Conservation (phyloP, 2,113 vertebrate species). For the Cnemophilus loriae region DNA sequence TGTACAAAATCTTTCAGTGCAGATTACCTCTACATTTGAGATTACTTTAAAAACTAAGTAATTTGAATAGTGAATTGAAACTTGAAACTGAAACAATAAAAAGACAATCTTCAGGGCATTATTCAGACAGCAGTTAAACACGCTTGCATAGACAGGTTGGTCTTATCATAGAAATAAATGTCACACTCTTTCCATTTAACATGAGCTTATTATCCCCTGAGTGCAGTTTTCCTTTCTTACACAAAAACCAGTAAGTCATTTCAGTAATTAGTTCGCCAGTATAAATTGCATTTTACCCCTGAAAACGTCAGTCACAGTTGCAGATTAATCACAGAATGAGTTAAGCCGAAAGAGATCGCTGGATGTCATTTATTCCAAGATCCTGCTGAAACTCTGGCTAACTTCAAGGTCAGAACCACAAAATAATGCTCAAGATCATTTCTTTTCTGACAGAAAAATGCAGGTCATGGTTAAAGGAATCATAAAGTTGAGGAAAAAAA, state of each 20-base stretch:
- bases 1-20: neutral
- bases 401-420: neutral
- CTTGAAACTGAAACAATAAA: conserved; percentile 24
- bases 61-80: neutral
- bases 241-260: neutral
- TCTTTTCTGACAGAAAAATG: neutral
- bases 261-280: neutral
- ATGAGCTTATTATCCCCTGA: neutral
- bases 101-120: neutral
- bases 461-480: neutral
- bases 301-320: neutral
- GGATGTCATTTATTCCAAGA: neutral
- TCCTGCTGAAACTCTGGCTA: neutral
- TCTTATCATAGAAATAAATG: neutral
- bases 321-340: neutral
- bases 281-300: neutral
- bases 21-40: neutral
- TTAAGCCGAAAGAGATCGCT: neutral
- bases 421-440: neutral
- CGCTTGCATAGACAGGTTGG: neutral
- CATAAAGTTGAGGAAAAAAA: neutral
- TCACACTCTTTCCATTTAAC: neutral
- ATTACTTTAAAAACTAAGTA: neutral
- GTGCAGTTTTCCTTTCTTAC: neutral
- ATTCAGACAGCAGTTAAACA: neutral